Percentiles rank a stretch among this genome's conserved stretches.
phyloP scores from a whole-genome alignment of 2,888 invertebrate genomes.

The Cordilura impudica region DNA sequence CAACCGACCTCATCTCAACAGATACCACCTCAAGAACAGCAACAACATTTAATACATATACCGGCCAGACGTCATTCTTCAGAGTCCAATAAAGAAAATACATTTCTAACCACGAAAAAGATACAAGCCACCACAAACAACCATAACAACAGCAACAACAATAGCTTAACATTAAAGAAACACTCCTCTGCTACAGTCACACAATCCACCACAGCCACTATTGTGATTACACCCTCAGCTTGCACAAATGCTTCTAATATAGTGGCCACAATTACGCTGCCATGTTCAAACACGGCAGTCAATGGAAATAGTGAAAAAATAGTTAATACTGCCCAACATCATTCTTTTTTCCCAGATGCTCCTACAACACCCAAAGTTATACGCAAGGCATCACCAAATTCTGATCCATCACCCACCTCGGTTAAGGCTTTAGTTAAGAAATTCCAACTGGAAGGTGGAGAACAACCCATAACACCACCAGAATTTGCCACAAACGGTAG shows the following conservation, averaged over 20 bases:
- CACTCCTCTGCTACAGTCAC: slow-evolving; percentile 55
- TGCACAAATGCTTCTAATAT: slow-evolving; percentile 64
- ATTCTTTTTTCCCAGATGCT: slow-evolving; percentile 81
- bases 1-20: slow-evolving; percentile 43
- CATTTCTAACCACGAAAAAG: slow-evolving; percentile 74
- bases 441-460: slow-evolving; percentile 74
- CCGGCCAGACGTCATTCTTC: slow-evolving; percentile 70
- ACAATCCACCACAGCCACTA: slow-evolving; percentile 68
- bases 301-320: slow-evolving; percentile 28
- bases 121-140: slow-evolving; percentile 53
- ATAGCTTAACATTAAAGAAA: slow-evolving; percentile 60
- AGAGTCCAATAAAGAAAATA: slow-evolving; percentile 76
- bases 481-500: slow-evolving; percentile 61
- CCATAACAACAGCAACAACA: slow-evolving; percentile 22
- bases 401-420: slow-evolving; percentile 79
- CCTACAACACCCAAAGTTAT: slow-evolving; percentile 84
- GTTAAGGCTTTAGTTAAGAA: slow-evolving; percentile 78
- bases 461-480: slow-evolving; percentile 56
- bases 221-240: slow-evolving; percentile 65
- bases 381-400: slow-evolving; percentile 80
- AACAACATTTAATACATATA: slow-evolving; percentile 64
- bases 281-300: slow-evolving; percentile 29
- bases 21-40: slow-evolving; percentile 61
- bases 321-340: slow-evolving; percentile 33
- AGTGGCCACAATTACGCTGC: slow-evolving; percentile 59